A percentile compares a stretch with the other conserved stretches of the same genome.
These are phyloP conservation scores for Dasysyrphus tricinctus DNA, from an alignment of 2,888 invertebrate species.

Conservation along the genomic window DNA sequence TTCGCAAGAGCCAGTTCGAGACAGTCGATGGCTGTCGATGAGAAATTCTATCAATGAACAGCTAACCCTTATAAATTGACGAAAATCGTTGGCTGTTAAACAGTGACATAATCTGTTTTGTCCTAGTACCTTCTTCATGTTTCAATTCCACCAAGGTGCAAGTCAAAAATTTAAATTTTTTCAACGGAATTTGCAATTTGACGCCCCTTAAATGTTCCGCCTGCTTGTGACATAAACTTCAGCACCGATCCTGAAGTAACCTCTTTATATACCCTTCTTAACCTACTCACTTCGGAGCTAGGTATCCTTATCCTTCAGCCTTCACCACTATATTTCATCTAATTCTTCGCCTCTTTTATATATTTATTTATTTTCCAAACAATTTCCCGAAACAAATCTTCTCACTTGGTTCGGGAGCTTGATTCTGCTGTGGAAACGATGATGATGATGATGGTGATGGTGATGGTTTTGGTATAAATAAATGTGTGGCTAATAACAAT, in stretches of 20 bases:
- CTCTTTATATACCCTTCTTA: slow-evolving; percentile 37
- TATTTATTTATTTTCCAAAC: slow-evolving; percentile 67
- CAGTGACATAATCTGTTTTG: too few species aligned
- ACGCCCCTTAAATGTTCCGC: neutral
- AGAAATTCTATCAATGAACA: too few species aligned
- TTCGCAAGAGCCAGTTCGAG: too few species aligned
- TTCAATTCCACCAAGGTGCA: too few species aligned
- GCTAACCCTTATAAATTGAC: too few species aligned
- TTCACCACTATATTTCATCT: slow-evolving; percentile 67
- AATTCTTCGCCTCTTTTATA: slow-evolving; percentile 40
- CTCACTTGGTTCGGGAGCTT: slow-evolving; percentile 32
- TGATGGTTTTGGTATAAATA: slow-evolving; percentile 64
- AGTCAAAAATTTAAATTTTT: too few species aligned
- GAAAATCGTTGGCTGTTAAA: too few species aligned
- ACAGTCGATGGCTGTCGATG: too few species aligned
- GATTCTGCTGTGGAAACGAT: slow-evolving; percentile 16
- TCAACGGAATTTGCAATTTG: too few species aligned
- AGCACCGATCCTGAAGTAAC: neutral
- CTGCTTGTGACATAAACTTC: neutral
- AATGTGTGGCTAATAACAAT: slow-evolving; percentile 67
- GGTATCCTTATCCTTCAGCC: slow-evolving; percentile 5
- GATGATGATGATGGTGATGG: slow-evolving; percentile 30
- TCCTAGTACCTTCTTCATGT: too few species aligned
- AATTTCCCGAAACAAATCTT: slow-evolving; percentile 71
- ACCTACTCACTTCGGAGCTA: slow-evolving; percentile 47